Percentiles rank a stretch among this genome's conserved stretches.
Conservation (phyloP, 2,113 vertebrate species). For the Nannospalax galili region DNA sequence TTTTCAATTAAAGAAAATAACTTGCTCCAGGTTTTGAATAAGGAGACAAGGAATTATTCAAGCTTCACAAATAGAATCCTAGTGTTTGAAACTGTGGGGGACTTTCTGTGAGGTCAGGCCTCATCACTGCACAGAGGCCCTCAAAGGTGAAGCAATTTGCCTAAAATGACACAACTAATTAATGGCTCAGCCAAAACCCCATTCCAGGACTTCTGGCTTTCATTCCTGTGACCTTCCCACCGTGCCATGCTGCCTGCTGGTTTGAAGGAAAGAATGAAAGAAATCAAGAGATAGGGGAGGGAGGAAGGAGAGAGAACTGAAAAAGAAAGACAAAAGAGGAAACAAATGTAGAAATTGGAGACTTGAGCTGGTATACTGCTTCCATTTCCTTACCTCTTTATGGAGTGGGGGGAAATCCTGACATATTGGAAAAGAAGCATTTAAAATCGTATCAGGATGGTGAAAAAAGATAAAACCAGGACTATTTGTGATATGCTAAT, state of each 20-base stretch:
- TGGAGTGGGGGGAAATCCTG: conserved; percentile 34
- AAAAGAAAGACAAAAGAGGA: not conserved
- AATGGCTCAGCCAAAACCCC: conserved; percentile 9
- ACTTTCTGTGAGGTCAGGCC: not conserved
- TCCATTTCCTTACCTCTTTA: not conserved
- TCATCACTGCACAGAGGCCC: not conserved
- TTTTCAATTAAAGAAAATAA: conserved; percentile 53
- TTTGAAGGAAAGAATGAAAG: not conserved
- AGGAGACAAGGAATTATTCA: conserved; percentile 47
- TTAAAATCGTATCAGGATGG: conserved; percentile 61
- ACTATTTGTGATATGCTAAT: conserved; percentile 71
- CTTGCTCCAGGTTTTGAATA: conserved; percentile 20
- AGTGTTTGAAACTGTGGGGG: not conserved
- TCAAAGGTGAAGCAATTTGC: conserved; percentile 53
- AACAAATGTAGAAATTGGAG: not conserved
- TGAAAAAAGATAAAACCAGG: conserved; percentile 23
- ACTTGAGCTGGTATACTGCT: not conserved
- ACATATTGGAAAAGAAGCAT: conserved; percentile 63
- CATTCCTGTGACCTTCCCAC: not conserved
- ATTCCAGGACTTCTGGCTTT: conserved; percentile 27
- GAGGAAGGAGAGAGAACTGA: not conserved
- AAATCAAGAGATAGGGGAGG: not conserved
- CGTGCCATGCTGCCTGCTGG: not conserved
- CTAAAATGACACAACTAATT: conserved; percentile 36
- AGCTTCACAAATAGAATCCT: not conserved